Conservation (phyloP, 2,113 vertebrate genomes). For the Gallinago undulata region DNA sequence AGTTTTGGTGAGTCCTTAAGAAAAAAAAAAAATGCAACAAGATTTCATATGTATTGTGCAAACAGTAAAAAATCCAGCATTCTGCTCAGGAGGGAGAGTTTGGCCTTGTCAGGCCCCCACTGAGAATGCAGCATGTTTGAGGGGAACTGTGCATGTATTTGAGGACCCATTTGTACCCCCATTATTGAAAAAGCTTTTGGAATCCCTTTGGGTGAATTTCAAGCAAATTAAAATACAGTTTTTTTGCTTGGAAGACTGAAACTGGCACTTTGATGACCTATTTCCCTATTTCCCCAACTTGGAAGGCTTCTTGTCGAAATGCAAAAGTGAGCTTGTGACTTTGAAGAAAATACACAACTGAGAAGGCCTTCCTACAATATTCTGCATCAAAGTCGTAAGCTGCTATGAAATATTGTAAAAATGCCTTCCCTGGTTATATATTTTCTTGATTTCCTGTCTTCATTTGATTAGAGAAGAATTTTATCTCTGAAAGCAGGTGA, state of each 20-base stretch:
- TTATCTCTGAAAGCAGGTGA: not conserved
- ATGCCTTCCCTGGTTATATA: not conserved
- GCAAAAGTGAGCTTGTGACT: not conserved
- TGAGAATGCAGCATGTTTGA: rapidly evolving
- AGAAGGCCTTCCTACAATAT: not conserved
- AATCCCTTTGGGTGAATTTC: not conserved
- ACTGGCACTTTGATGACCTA: not conserved
- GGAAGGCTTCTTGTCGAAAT: not conserved
- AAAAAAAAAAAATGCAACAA: not conserved
- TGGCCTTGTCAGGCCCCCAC: not conserved
- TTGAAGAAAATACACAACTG: not conserved
- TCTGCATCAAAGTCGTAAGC: not conserved
- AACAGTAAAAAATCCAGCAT: not conserved
- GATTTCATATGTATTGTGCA: not conserved
- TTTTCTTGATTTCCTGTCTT: constrained; percentile 2
- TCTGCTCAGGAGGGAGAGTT: not conserved
- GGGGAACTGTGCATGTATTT: not conserved
- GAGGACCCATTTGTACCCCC: not conserved
- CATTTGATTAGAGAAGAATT: not conserved
- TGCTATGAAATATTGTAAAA: not conserved
- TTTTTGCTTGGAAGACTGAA: not conserved
- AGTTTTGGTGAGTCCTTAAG: not conserved
- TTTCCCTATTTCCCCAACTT: not conserved
- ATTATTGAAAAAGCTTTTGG: not conserved
- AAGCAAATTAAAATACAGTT: not conserved